Evolutionary conservation across 2,888 invertebrate genomes (phyloP).

Genomic region (Limnephilus lunatus): DNA sequence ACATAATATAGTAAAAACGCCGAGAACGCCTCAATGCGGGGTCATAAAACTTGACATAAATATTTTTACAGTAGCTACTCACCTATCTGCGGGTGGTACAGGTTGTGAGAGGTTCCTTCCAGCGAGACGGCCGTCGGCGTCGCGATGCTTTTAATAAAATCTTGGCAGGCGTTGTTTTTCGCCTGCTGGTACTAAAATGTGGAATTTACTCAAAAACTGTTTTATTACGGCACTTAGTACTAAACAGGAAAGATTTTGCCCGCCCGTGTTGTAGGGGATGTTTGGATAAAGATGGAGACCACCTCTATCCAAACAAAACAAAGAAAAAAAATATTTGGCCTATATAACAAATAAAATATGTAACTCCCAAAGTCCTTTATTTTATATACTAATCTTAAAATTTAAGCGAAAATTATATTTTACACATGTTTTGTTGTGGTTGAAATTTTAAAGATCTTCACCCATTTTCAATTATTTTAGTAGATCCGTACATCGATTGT

Average conservation of each 20-base stretch:
- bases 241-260: not conserved
- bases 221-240: conserved; percentile 2
- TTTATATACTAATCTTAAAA: too few species aligned
- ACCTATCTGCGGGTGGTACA: not conserved
- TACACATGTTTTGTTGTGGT: too few species aligned
- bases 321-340: too few species aligned
- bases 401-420: too few species aligned
- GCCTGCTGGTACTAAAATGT: not conserved
- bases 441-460: too few species aligned
- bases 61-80: conserved; percentile 2
- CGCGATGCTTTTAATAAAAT: conserved; percentile 2
- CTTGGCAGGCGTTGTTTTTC: not conserved
- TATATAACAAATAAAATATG: too few species aligned
- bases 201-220: conserved; percentile 2
- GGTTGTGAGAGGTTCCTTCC: not conserved
- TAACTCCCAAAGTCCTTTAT: too few species aligned
- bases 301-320: not conserved
- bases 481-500: too few species aligned
- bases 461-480: too few species aligned
- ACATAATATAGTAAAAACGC: not conserved
- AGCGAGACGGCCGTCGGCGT: not conserved
- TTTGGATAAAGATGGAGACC: not conserved
- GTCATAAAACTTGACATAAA: not conserved
- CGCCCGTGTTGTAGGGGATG: not conserved
- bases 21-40: not conserved